Evolutionary conservation across 2,113 vertebrate species (phyloP), one percentile per base, ranked within the genome.

Genomic region (Pagrus major): DNA sequence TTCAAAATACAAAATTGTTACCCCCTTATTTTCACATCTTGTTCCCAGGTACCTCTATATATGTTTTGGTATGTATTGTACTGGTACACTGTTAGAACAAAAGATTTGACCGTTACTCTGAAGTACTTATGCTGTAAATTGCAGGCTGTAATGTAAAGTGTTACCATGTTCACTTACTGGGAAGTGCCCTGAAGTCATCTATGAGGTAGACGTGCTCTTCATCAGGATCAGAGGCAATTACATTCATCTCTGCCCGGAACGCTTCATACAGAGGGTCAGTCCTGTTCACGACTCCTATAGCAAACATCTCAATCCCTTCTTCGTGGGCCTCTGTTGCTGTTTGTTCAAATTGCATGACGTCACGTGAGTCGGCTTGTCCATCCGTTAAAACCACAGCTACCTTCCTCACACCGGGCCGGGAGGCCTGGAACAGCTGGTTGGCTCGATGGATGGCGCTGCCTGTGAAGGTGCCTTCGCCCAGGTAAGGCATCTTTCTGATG

Each of bases 401-500:
- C 69, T 94, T 97, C 86, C 95, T 93, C 0, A 96, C 90, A 0
- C 94, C 93, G 0, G 89, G 94, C 10, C 93, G 90, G 0, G 96
- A 92, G 0, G 80, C 83, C 70, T 80, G 77, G 49, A 98, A 96
- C 20, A 96, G 68, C 31, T 41, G 69, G 9, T 90, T 92, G 78
- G 96, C 94, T 15, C 77, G 85, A 0, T 88, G 93, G 66, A 97
- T 91, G 33, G 97, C 97, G 0, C 94, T 95, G 54, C 95, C 97
- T 0, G 95, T 96, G 76, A 94, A 96, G 0, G 96, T 97, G 55
- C 96, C 96, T 90, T 98, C 95, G 0, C 96, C 96, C 1, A 97
- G 84, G 69, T 96, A 97, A 1, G 91, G 88, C 96, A 97, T 97
- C 46, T 33, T 74, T 67, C 95, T 94, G 21, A 97, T 85, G 0